A percentile compares a stretch with the other conserved stretches of the same genome.
phyloP scores from a whole-genome alignment of 1,140 invertebrate genomes.

The Euwallacea similis region DNA sequence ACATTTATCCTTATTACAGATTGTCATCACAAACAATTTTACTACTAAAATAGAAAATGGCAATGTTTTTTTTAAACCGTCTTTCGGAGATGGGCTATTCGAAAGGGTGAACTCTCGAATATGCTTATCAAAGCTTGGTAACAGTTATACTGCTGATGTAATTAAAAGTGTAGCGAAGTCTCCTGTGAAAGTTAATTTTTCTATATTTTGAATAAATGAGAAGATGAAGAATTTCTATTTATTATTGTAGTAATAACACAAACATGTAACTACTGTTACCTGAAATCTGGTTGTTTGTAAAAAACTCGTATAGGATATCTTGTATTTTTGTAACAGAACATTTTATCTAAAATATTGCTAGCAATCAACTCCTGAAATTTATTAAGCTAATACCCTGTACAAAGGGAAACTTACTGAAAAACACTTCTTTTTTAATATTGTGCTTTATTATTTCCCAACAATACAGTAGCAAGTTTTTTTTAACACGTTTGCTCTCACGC shows the following conservation, averaged over 20 bases:
- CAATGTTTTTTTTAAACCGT: constrained; percentile 39
- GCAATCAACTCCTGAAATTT: too few relatives aligned
- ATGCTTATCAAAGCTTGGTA: constrained; percentile 29
- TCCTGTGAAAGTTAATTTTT: background rate
- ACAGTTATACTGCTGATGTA: constrained; percentile 30
- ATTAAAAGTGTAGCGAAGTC: constrained; percentile 28
- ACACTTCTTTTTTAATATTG: too few relatives aligned
- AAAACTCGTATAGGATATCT: too few relatives aligned
- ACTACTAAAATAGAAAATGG: constrained; percentile 55
- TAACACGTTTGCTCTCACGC: too few relatives aligned
- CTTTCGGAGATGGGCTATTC: constrained; percentile 44
- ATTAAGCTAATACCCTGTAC: too few relatives aligned
- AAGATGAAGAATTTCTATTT: background rate
- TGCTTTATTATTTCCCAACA: too few relatives aligned
- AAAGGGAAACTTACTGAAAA: too few relatives aligned
- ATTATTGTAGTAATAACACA: background rate
- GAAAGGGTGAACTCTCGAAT: constrained; percentile 43
- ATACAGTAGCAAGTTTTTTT: too few relatives aligned
- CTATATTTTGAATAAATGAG: background rate
- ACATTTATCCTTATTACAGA: constrained; percentile 48
- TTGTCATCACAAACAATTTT: constrained; percentile 60
- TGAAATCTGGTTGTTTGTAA: too few relatives aligned
- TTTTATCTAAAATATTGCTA: too few relatives aligned
- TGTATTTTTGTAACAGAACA: too few relatives aligned
- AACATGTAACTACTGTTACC: background rate